Percentiles rank a stretch among this genome's conserved stretches.
Evolutionary conservation across 2,888 invertebrate genomes (phyloP).

Genomic region (Siphlonurus alternatus): DNA sequence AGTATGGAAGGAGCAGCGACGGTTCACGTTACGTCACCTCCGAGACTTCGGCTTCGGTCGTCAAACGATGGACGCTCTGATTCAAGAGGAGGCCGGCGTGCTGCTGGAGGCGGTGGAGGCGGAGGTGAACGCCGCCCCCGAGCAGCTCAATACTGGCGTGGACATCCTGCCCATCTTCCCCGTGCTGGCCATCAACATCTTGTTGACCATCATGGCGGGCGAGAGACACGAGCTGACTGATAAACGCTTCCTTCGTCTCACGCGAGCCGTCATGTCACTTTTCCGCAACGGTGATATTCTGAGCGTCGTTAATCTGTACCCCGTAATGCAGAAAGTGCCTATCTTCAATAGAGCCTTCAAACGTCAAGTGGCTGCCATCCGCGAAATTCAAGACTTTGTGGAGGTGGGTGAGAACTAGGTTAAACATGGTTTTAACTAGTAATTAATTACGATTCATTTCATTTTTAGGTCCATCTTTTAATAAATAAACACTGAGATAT

Average conservation of each 20-base stretch:
- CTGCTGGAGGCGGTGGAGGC: neutral
- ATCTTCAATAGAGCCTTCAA: neutral
- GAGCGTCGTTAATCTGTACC: neutral
- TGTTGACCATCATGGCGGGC: constrained; percentile 36
- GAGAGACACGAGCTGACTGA: constrained; percentile 21
- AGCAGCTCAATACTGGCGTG: constrained; percentile 26
- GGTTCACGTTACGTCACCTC: constrained; percentile 45
- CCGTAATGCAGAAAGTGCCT: neutral
- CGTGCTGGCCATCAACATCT: constrained; percentile 35
- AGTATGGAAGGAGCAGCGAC: constrained; percentile 45
- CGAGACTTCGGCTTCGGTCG: constrained; percentile 53
- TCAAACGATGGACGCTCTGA: constrained; percentile 24
- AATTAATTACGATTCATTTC: too few species aligned
- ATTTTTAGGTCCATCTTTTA: too few species aligned
- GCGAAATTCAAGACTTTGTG: neutral
- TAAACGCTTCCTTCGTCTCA: neutral
- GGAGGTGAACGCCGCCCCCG: constrained; percentile 4
- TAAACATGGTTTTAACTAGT: too few species aligned
- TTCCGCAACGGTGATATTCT: neutral
- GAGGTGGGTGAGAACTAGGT: too few species aligned
- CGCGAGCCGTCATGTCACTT: neutral
- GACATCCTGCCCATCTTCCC: constrained; percentile 36
- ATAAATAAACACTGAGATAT: too few species aligned
- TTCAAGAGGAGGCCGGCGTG: neutral
- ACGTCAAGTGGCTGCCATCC: neutral